Evolutionary conservation across 2,888 invertebrate species (phyloP).

Genomic region (Opisthograptis luteolata): DNA sequence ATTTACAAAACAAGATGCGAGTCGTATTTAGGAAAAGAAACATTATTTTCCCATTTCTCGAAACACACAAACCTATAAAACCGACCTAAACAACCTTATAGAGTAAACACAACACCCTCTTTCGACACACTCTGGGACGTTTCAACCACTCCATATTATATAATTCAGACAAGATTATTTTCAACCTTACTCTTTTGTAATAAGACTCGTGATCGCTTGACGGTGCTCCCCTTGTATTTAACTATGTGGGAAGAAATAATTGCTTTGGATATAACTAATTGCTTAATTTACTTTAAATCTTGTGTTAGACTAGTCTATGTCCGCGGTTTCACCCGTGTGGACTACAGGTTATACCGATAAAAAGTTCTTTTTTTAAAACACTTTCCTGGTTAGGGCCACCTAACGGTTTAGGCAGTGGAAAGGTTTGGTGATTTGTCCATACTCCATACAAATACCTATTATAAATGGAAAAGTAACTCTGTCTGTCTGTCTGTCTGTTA

Average conservation of each 20-base stretch:
- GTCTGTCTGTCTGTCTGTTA: no score
- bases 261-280: slow-evolving; percentile 4
- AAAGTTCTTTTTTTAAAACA: no score
- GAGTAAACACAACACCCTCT: slow-evolving; percentile 16
- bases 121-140: slow-evolving; percentile 8
- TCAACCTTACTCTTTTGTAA: slow-evolving; percentile 7
- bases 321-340: no score
- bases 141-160: slow-evolving; percentile 2
- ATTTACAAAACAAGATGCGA: no score
- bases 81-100: slow-evolving; percentile 20
- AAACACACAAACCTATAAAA: slow-evolving; percentile 19
- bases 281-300: slow-evolving; percentile 18
- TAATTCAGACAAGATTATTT: neutral
- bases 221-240: slow-evolving; percentile 20
- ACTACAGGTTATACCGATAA: no score
- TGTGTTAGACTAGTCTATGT: neutral
- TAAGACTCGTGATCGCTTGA: slow-evolving; percentile 10
- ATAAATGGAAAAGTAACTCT: no score
- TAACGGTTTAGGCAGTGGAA: no score
- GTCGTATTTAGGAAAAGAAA: neutral
- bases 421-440: no score
- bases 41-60: slow-evolving; percentile 1
- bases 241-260: slow-evolving; percentile 30
- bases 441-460: no score
- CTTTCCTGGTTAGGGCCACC: no score